phyloP scores from a whole-genome alignment of 2,797 vertebrate species.

The Coendou prehensilis region DNA sequence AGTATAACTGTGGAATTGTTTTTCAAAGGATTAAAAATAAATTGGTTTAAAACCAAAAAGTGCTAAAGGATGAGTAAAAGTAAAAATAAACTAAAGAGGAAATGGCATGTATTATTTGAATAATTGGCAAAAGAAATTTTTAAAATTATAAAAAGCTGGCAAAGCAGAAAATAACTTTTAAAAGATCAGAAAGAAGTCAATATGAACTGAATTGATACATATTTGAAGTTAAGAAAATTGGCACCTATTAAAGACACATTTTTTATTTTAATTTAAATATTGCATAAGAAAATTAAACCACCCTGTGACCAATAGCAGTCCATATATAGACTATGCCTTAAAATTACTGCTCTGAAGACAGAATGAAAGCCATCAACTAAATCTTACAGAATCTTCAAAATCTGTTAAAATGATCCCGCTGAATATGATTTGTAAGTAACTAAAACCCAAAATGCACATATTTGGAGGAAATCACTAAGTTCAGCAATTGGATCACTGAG shows the following conservation, averaged over 20 bases:
- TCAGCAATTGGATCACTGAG: not conserved
- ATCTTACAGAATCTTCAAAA: not conserved
- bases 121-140: not conserved
- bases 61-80: not conserved
- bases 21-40: conserved; percentile 9
- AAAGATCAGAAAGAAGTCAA: not conserved
- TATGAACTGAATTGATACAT: not conserved
- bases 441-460: not conserved
- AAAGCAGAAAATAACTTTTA: not conserved
- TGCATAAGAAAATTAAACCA: not conserved
- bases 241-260: not conserved
- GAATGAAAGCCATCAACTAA: not conserved
- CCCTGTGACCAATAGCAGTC: not conserved
- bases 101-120: not conserved
- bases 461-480: not conserved
- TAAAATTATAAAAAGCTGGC: not conserved
- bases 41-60: conserved; percentile 49
- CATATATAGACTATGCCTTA: not conserved
- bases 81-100: conserved; percentile 28
- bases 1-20: not conserved
- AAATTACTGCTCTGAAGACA: not conserved
- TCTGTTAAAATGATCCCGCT: not conserved
- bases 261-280: not conserved
- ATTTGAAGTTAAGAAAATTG: not conserved
- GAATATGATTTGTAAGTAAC: not conserved